phyloP scores from a whole-genome alignment of 2,888 invertebrate genomes.

The Lepidocyrtoides sp. region DNA sequence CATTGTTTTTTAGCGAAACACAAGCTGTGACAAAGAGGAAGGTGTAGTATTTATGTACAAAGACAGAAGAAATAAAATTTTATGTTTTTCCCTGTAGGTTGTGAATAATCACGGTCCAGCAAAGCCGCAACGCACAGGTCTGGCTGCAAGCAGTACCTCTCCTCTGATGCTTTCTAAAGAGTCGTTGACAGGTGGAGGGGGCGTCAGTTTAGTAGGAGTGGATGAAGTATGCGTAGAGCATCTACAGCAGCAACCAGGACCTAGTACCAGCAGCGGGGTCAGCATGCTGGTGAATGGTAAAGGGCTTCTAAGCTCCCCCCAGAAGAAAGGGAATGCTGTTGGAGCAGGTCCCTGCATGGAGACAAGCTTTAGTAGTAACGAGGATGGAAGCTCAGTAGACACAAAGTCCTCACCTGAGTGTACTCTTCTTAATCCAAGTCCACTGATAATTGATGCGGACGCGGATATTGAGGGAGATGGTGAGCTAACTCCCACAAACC shows the following conservation, averaged over 20 bases:
- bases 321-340: constrained; percentile 50
- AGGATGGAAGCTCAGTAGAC: constrained; percentile 46
- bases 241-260: constrained; percentile 10
- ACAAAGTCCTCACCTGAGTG: constrained; percentile 80
- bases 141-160: constrained; percentile 86
- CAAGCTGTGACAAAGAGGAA: no score
- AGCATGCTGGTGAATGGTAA: neutral
- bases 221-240: constrained; percentile 28
- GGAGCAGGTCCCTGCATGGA: constrained; percentile 89
- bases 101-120: constrained; percentile 90
- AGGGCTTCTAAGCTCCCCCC: constrained; percentile 35
- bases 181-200: constrained; percentile 72
- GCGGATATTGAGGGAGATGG: constrained; percentile 81
- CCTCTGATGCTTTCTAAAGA: constrained; percentile 83
- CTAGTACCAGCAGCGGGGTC: neutral
- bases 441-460: constrained; percentile 84
- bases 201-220: constrained; percentile 19
- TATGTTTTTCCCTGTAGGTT: constrained; percentile 40
- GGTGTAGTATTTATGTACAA: no score
- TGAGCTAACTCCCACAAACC: constrained; percentile 83
- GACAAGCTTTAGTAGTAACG: constrained; percentile 90
- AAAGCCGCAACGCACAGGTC: constrained; percentile 90
- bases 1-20: no score
- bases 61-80: no score
- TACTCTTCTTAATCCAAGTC: constrained; percentile 84